Conservation (phyloP, 2,888 invertebrate genomes). For the Epinotia ramella region DNA sequence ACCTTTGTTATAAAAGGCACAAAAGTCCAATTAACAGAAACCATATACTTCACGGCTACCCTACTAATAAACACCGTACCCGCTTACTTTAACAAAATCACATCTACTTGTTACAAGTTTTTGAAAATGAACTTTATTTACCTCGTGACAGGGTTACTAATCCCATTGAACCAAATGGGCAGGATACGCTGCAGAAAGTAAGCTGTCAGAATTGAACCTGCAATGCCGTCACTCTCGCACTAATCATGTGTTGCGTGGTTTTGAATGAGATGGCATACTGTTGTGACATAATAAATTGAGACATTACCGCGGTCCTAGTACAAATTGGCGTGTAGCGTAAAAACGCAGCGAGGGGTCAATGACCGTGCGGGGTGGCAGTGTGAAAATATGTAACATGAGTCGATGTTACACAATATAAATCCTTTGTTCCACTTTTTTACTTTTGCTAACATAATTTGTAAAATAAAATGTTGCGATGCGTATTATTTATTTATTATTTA, state of each 20-base stretch:
- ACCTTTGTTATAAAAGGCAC: constrained; percentile 31
- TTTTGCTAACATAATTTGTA: neutral
- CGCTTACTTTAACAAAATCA: neutral
- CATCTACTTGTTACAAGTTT: neutral
- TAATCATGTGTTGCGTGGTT: neutral
- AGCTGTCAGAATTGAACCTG: neutral
- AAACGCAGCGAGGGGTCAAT: constrained; percentile 21
- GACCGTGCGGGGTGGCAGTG: constrained; percentile 12
- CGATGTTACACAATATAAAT: neutral
- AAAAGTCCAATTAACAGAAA: constrained; percentile 36
- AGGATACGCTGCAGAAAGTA: neutral
- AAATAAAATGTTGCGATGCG: too few relatives aligned
- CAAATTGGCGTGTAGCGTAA: constrained; percentile 31
- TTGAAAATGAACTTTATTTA: neutral
- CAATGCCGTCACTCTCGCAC: constrained; percentile 1
- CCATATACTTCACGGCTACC: constrained; percentile 19
- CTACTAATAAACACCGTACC: constrained; percentile 4
- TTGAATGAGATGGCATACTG: constrained; percentile 4
- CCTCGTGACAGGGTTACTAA: neutral
- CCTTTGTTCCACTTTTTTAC: neutral
- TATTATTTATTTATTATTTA: too few relatives aligned
- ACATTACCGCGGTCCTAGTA: constrained; percentile 1
- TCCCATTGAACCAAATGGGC: neutral
- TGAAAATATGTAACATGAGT: constrained; percentile 17
- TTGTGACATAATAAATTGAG: constrained; percentile 25